phyloP scores from a whole-genome alignment of 1,140 invertebrate species.

The Lasaia peninsularis region DNA sequence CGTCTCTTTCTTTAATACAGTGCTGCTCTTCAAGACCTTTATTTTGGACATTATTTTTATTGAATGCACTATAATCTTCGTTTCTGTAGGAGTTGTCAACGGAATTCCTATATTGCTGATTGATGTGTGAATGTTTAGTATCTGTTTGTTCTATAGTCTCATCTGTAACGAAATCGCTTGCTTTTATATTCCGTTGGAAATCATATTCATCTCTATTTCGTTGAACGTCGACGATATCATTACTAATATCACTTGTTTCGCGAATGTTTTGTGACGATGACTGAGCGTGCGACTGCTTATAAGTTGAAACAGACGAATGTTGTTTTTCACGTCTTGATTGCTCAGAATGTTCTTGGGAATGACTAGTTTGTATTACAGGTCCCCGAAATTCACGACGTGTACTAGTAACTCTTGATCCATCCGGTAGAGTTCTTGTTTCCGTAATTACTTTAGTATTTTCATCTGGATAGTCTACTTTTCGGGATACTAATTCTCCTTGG shows the following conservation, averaged over 20 bases:
- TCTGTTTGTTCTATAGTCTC: not conserved
- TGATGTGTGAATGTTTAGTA: not conserved
- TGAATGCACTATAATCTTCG: not conserved
- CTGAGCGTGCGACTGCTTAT: conserved; percentile 43
- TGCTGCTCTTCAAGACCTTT: not conserved
- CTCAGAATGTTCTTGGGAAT: conserved; percentile 47
- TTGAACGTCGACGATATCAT: conserved; percentile 57
- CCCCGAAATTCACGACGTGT: conserved; percentile 80
- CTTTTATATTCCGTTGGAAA: conserved; percentile 42
- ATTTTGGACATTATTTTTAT: conserved; percentile 14
- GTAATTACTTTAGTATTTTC: conserved; percentile 80
- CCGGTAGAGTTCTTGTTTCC: conserved; percentile 80
- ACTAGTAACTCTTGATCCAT: conserved; percentile 81
- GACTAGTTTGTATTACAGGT: conserved; percentile 43
- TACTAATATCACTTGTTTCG: conserved; percentile 37
- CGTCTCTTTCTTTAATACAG: conserved; percentile 26
- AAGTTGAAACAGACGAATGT: conserved; percentile 36
- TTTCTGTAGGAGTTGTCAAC: not conserved
- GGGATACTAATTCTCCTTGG: conserved; percentile 71
- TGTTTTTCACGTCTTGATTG: conserved; percentile 51
- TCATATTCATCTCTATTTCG: conserved; percentile 52
- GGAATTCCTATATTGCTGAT: not conserved
- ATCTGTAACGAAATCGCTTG: not conserved
- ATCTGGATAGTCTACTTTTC: conserved; percentile 79
- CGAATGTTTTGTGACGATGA: conserved; percentile 41